phyloP scores from a whole-genome alignment of 2,888 invertebrate genomes.

The Petrolisthes cinctipes region DNA sequence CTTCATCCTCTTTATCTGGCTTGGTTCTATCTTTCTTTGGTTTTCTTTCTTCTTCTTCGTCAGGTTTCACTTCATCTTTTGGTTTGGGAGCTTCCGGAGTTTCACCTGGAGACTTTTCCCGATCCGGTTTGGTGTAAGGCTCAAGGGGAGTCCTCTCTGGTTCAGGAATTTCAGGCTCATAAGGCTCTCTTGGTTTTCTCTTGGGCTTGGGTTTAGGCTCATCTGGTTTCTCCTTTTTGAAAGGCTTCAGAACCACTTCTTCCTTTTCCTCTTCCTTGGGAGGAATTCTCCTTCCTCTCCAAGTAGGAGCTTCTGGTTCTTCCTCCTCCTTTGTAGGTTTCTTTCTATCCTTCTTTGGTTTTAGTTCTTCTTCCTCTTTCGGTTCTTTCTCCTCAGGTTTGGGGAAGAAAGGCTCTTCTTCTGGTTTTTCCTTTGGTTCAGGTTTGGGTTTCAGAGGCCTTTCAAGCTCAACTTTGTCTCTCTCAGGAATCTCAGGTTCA shows the following conservation, averaged over 20 bases:
- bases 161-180: slow-evolving; percentile 52
- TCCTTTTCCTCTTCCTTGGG: slow-evolving; percentile 47
- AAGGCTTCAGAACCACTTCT: slow-evolving; percentile 47
- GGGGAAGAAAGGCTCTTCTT: slow-evolving; percentile 9
- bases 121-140: slow-evolving; percentile 30
- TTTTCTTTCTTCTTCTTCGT: slow-evolving; percentile 15
- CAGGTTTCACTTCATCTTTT: slow-evolving; percentile 35
- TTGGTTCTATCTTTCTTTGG: slow-evolving; percentile 35
- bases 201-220: slow-evolving; percentile 44
- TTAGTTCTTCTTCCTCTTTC: slow-evolving; percentile 24
- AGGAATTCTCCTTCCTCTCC: slow-evolving; percentile 42
- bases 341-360: slow-evolving; percentile 21
- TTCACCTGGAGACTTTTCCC: slow-evolving; percentile 16
- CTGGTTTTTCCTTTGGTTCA: slow-evolving; percentile 36
- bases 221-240: slow-evolving; percentile 47
- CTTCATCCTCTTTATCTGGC: slow-evolving; percentile 33
- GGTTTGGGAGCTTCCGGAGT: slow-evolving; percentile 20
- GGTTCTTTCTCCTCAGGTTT: slow-evolving; percentile 29
- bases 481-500: slow-evolving; percentile 37
- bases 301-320: slow-evolving; percentile 39
- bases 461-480: slow-evolving; percentile 39
- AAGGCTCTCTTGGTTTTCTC: slow-evolving; percentile 27
- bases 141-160: slow-evolving; percentile 30
- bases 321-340: slow-evolving; percentile 44
- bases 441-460: slow-evolving; percentile 35